These are phyloP conservation scores for Lordiphosa mommai DNA, from an alignment of 1,140 invertebrate species.

Conservation along the genomic window DNA sequence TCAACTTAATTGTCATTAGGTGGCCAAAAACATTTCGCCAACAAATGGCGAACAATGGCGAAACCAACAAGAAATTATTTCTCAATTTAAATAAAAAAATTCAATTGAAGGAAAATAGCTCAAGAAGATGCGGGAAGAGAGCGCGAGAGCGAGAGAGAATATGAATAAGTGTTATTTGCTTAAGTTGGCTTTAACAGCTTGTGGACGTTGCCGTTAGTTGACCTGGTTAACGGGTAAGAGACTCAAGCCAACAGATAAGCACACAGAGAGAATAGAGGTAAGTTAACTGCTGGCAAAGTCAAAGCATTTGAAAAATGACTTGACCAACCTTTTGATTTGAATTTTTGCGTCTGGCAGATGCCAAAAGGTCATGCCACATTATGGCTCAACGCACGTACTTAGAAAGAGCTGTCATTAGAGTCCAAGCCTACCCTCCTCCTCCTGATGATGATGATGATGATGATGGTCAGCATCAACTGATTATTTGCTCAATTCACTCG, in stretches of 20 bases:
- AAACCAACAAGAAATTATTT: no score
- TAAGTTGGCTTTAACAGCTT: slow-evolving; percentile 71
- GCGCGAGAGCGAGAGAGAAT: slow-evolving; percentile 15
- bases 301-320: slow-evolving; percentile 5
- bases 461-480: slow-evolving; percentile 7
- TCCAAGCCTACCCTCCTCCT: slow-evolving; percentile 19
- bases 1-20: slow-evolving; percentile 12
- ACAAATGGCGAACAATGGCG: neutral
- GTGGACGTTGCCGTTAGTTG: slow-evolving; percentile 70
- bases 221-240: slow-evolving; percentile 61
- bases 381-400: slow-evolving; percentile 25
- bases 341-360: neutral
- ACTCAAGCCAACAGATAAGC: slow-evolving; percentile 24
- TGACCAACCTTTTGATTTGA: slow-evolving; percentile 5
- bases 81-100: slow-evolving; percentile 30
- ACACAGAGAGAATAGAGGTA: slow-evolving; percentile 12
- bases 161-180: slow-evolving; percentile 69
- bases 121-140: slow-evolving; percentile 37
- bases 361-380: slow-evolving; percentile 20
- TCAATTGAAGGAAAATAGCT: slow-evolving; percentile 48
- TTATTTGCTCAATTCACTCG: slow-evolving; percentile 54
- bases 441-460: slow-evolving; percentile 8
- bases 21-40: neutral
- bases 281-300: slow-evolving; percentile 1
- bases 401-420: slow-evolving; percentile 38